Evolutionary conservation across 2,113 vertebrate species (phyloP).

Genomic region (Lagopus leucura): DNA sequence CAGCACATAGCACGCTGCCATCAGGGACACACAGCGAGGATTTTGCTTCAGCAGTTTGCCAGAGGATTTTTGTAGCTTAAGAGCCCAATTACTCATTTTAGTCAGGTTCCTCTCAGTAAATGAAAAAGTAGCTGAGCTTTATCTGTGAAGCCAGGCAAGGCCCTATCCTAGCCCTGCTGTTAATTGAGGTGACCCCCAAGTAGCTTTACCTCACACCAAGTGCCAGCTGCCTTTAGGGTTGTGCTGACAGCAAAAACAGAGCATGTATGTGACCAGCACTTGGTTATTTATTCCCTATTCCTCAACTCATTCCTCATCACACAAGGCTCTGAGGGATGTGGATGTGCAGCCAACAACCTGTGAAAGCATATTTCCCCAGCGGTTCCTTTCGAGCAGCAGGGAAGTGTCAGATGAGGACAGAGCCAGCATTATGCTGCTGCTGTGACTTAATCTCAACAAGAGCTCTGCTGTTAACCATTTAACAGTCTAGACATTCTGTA

Average conservation of each 20-base stretch:
- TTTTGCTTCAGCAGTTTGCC: not conserved
- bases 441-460: constrained; percentile 31
- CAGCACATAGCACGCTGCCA: not conserved
- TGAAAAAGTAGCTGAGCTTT: constrained; percentile 16
- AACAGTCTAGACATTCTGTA: not conserved
- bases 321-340: constrained; percentile 6
- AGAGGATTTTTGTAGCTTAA: not conserved
- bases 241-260: constrained; percentile 39
- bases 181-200: constrained; percentile 24
- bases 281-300: not conserved
- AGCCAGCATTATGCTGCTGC: constrained; percentile 10
- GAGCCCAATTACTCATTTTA: constrained; percentile 17
- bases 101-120: not conserved
- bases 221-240: constrained; percentile 18
- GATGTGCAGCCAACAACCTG: constrained; percentile 15
- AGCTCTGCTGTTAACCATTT: constrained; percentile 48
- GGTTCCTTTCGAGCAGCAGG: not conserved
- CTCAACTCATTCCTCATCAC: not conserved
- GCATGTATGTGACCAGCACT: not conserved
- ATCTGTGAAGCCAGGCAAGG: not conserved
- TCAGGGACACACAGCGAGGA: not conserved
- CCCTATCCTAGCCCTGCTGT: not conserved
- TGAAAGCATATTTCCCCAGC: constrained; percentile 58
- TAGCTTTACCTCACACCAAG: not conserved
- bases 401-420: constrained; percentile 66